Conservation (phyloP, 2,113 vertebrate genomes). For the Pedetes capensis region DNA sequence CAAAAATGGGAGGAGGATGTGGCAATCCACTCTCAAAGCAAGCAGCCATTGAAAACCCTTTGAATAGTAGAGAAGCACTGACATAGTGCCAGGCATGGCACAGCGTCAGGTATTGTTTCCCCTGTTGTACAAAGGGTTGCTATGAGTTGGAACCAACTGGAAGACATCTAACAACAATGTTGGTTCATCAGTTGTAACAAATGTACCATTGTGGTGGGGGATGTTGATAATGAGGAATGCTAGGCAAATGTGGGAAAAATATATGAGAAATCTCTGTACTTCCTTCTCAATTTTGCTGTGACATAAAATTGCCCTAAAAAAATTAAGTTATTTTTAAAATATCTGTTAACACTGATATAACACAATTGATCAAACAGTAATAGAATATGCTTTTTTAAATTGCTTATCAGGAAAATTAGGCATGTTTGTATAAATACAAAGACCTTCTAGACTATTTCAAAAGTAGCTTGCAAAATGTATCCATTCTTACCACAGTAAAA, state of each 20-base stretch:
- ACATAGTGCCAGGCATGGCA: no score
- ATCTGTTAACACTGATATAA: background rate
- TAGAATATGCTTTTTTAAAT: background rate
- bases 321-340: background rate
- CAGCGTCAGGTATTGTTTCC: no score
- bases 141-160: no score
- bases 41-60: no score
- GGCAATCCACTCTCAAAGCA: no score
- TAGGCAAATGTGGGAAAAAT: background rate
- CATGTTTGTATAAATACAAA: background rate
- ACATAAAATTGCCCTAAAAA: background rate
- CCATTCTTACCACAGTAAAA: background rate
- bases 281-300: background rate
- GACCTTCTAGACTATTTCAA: background rate
- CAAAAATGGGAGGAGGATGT: no score
- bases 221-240: background rate
- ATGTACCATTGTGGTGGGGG: background rate
- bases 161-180: no score
- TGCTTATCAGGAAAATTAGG: background rate
- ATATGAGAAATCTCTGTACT: background rate
- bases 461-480: background rate
- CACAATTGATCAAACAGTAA: slow-evolving; percentile 22
- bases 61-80: no score
- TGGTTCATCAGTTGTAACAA: background rate
- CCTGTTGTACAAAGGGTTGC: no score